These are phyloP conservation scores for Pteropus rufus DNA, from an alignment of 2,797 vertebrate species.

Conservation along the genomic window DNA sequence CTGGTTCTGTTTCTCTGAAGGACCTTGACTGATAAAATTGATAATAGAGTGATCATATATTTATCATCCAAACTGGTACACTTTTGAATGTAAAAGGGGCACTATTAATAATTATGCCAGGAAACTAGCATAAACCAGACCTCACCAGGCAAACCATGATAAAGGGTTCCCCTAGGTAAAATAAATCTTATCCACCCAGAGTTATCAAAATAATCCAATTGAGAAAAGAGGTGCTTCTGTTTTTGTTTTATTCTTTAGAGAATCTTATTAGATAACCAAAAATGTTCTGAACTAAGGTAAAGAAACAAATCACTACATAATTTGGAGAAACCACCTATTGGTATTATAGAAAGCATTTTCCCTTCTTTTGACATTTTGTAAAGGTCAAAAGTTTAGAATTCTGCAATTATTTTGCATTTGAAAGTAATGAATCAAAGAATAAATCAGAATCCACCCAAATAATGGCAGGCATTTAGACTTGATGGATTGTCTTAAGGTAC, in stretches of 20 bases:
- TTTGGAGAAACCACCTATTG: constrained; percentile 39
- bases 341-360: constrained; percentile 47
- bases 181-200: not conserved
- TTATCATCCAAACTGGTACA: not conserved
- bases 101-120: not conserved
- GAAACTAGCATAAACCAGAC: not conserved
- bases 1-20: not conserved
- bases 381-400: constrained; percentile 66
- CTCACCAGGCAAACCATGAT: not conserved
- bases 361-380: constrained; percentile 63
- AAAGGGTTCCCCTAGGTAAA: not conserved
- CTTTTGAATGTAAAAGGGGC: not conserved
- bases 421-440: constrained; percentile 52
- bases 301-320: constrained; percentile 44
- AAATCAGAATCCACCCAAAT: constrained; percentile 50
- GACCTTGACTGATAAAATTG: not conserved
- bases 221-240: not conserved
- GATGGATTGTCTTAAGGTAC: constrained; percentile 6
- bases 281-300: constrained; percentile 28
- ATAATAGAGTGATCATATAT: not conserved
- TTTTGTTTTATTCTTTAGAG: not conserved
- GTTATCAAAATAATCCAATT: not conserved
- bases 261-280: constrained; percentile 42
- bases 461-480: constrained; percentile 37
- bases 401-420: constrained; percentile 55